Base-by-base conservation (phyloP, 1,140 invertebrate species). In the Pogonognathellus flavescens region DNA sequence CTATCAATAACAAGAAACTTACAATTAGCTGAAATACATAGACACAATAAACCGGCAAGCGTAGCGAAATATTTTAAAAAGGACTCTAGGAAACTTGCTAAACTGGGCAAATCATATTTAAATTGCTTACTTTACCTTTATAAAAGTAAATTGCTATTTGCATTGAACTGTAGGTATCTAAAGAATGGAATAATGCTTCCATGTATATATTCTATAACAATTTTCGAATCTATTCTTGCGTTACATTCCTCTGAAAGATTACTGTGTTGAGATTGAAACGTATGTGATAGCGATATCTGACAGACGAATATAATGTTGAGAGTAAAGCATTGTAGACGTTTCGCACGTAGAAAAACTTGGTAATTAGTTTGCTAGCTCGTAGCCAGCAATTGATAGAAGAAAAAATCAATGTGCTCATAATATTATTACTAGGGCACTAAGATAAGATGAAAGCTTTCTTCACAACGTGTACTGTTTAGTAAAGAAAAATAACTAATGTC, bases 381-480 rank as follows among this genome's bases (percentile, higher is more conserved):
- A 66, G 25, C 18, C 6, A 31, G 62, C 14, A 14, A 6, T 20
- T 66, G 20, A 60, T 66, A 66, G 25, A 14, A 22, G 22, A 14
- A 66, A 66, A 66, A 66, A 66, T 66, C 14, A 13, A 66, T 55
- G 2, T 10, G 53, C 22, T 14, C 8, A 31, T 66, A 66, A 66
- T 31, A 66, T 25, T 25, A 66, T 66, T 66, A 66, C 62, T 66
- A 66, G 62, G 62, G 62, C 62, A 66, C 20, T 66, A 66, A 66
- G 62, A 66, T 66, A 66, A 41, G 31, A 66, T 25, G 20, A 25
- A 22, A 66, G 62, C 62, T 66, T 66, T 66, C 62, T 66, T 25
- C 18, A 25, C 22, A 25, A 31, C 22, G 10, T 13, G 20, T 25
- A 66, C 18, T 20, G 59, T 18, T 66, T 25, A 66, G 62, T 25